Base-by-base conservation (phyloP, 2,113 vertebrate genomes). In the Fregetta grallaria region DNA sequence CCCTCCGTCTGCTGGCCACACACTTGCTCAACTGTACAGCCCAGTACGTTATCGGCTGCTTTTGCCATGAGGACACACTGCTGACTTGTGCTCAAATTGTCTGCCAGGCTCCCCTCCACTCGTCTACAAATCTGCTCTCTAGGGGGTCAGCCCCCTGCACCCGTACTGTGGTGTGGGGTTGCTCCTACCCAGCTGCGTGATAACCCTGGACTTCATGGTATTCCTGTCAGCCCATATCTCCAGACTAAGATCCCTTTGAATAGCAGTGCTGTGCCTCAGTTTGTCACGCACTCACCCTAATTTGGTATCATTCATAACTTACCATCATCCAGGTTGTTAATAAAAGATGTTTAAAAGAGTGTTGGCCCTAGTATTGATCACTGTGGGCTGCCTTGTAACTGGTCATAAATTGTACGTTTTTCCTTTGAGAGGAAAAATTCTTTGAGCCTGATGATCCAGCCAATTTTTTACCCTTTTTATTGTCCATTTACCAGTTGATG, bases 81-180 rank as follows among this genome's bases (percentile, higher is more conserved):
- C 40, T 61, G 58, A 30, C 25, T 42, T 0, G 1, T 17, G n/a
- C 36, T 74, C 38, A 44, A 12, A 29, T 50, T 66, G 25, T 58
- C 27, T 80, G 25, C 29, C 18, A 20, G n/a, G 47, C 21, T 86
- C 7, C 13, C 7, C 6, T 67, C 52, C 30, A 3, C 42, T 32
- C 0, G 61, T 47, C 61, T 70, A 4, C 55, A 77, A 18, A 79
- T 42, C 63, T 75, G 36, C 34, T 71, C 5, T 52, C 15, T 19
- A 30, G 36, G 15, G 53, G 38, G n/a, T 56, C 52, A 62, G 40
- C 19, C 21, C 17, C 45, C 44, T 84, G 68, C 8, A 13, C 9
- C 1, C 0, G 0, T 63, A 3, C 19, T 50, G n/a, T 36, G 22
- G 12, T 23, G 13, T 32, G 70, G 19, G 47, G 22, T 73, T 83